A percentile compares a stretch with the other conserved stretches of the same genome.
Evolutionary conservation across 2,797 vertebrate species (phyloP).

Genomic region (Pseudomugil tenellus): DNA sequence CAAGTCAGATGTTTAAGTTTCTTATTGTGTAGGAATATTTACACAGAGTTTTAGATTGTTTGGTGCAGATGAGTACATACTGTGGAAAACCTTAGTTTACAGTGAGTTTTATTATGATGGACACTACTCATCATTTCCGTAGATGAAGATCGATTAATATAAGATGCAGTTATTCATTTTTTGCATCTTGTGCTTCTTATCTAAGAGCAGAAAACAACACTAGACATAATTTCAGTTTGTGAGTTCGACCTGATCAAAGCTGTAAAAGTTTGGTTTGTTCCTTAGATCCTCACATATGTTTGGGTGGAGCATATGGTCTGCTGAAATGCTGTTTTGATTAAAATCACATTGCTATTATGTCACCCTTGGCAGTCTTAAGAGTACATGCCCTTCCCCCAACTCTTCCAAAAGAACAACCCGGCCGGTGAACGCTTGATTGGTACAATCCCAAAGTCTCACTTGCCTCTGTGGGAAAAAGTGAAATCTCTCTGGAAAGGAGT

Average conservation of each 20-base stretch:
- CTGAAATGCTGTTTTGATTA: constrained; percentile 83
- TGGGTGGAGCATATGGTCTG: constrained; percentile 65
- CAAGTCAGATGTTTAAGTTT: neutral
- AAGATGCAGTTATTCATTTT: constrained; percentile 3
- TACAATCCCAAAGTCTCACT: constrained; percentile 44
- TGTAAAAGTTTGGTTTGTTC: constrained; percentile 34
- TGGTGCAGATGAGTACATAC: too few relatives aligned
- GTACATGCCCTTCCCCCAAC: constrained; percentile 63
- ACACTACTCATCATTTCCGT: neutral
- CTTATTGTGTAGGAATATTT: neutral
- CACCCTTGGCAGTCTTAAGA: constrained; percentile 77
- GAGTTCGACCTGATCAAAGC: constrained; percentile 23
- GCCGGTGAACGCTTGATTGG: constrained; percentile 40
- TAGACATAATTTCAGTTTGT: constrained; percentile 5
- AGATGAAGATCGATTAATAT: constrained; percentile 4
- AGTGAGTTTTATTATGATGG: neutral
- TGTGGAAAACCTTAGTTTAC: neutral
- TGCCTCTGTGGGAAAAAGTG: constrained; percentile 53
- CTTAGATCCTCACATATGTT: constrained; percentile 46
- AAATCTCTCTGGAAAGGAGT: constrained; percentile 54
- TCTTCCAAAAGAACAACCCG: constrained; percentile 59
- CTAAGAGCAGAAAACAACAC: constrained; percentile 9
- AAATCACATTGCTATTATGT: constrained; percentile 82
- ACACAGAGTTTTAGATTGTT: too few relatives aligned
- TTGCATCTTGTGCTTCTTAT: neutral